Conservation (phyloP, 2,113 vertebrate genomes). For the Plecotus auritus region DNA sequence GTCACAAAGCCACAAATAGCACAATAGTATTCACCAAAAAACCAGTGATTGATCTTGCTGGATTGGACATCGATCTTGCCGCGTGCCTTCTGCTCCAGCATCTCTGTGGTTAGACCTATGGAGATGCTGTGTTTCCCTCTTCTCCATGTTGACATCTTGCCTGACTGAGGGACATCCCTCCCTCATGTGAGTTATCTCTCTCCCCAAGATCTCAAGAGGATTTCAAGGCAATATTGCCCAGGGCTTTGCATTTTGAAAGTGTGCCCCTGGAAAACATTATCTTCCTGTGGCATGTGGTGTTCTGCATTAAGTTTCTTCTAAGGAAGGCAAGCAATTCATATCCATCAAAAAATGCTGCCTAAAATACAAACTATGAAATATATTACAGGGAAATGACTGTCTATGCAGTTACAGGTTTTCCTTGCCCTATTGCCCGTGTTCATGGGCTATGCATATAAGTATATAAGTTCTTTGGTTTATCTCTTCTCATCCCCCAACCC, state of each 20-base stretch:
- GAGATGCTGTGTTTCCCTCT: background rate
- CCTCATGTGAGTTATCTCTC: background rate
- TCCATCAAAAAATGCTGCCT: background rate
- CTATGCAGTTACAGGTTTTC: background rate
- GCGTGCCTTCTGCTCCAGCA: background rate
- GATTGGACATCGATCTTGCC: background rate
- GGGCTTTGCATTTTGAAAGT: slow-evolving; percentile 16
- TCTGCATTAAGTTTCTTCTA: background rate
- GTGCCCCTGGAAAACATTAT: background rate
- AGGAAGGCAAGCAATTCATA: background rate
- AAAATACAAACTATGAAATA: background rate
- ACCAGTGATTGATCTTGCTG: background rate
- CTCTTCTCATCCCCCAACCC: no score
- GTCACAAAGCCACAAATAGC: background rate
- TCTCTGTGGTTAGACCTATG: background rate
- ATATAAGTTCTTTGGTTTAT: no score
- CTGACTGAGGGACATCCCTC: background rate
- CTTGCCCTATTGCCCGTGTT: no score
- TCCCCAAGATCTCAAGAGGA: background rate
- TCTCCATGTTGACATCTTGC: background rate
- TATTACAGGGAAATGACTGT: background rate
- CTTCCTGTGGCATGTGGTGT: background rate
- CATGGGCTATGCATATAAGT: no score
- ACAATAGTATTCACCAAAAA: background rate
- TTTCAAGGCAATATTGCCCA: background rate